Evolutionary conservation across 2,888 invertebrate genomes (phyloP).

Genomic region (Torymus texanus): DNA sequence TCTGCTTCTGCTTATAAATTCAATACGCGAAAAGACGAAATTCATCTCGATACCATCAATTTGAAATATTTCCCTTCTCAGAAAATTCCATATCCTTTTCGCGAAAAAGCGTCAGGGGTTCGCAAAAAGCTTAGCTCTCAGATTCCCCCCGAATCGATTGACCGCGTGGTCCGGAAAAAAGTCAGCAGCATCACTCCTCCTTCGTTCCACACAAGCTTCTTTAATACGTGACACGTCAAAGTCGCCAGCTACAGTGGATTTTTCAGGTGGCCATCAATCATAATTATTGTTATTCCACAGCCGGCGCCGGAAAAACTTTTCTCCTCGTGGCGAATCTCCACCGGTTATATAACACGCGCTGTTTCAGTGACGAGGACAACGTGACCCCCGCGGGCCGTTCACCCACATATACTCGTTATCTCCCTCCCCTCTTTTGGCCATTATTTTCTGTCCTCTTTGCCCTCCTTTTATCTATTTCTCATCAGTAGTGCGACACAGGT

Average conservation of each 20-base stretch:
- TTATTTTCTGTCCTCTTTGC: no score
- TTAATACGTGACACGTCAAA: no score
- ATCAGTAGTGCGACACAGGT: constrained; percentile 23
- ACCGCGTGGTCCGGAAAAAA: no score
- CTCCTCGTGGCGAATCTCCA: not conserved
- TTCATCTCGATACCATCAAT: constrained; percentile 11
- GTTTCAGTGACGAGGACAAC: not conserved
- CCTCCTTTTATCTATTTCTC: constrained; percentile 33
- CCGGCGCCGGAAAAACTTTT: not conserved
- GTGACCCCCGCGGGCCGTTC: not conserved
- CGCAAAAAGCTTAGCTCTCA: no score
- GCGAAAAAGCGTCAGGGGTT: no score
- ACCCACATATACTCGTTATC: constrained; percentile 20
- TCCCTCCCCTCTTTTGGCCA: not conserved
- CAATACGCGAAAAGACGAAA: not conserved
- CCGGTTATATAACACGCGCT: not conserved
- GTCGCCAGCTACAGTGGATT: no score
- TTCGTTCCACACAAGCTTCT: no score
- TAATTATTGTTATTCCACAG: no score
- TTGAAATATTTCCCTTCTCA: not conserved
- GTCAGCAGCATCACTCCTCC: no score
- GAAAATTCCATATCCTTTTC: not conserved
- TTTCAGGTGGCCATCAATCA: no score
- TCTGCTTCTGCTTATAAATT: not conserved
- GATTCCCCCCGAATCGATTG: no score